These are phyloP conservation scores for Sprattus sprattus DNA, from an alignment of 2,113 vertebrate species.

Conservation along the genomic window DNA sequence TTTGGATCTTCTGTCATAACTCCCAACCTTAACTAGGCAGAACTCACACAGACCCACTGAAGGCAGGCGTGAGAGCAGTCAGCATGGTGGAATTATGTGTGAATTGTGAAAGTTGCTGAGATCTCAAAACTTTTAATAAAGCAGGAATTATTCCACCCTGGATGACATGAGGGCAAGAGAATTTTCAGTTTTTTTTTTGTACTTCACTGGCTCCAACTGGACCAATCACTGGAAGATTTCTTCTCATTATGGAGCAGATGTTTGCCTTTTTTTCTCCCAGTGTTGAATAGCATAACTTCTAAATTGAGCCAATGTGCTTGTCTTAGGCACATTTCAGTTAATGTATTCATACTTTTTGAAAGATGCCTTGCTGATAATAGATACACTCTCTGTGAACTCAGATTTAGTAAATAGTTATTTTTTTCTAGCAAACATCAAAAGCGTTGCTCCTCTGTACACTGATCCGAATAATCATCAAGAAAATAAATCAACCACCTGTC, in stretches of 20 bases:
- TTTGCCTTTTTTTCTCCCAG: background rate
- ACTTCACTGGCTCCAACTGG: background rate
- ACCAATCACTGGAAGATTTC: background rate
- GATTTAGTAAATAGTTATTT: background rate
- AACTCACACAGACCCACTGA: background rate
- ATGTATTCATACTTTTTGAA: constrained; percentile 2
- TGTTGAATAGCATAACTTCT: background rate
- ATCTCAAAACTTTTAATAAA: constrained; percentile 1
- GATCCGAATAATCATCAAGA: constrained; percentile 24
- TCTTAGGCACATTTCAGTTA: background rate
- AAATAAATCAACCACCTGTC: constrained; percentile 11
- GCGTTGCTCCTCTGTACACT: background rate
- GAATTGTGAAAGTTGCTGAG: background rate
- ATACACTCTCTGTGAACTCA: constrained; percentile 5
- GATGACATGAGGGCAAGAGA: background rate
- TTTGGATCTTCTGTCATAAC: background rate
- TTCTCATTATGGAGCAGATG: background rate
- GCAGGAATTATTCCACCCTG: background rate
- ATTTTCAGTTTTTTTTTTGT: background rate
- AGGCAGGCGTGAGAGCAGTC: background rate
- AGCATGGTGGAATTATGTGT: background rate
- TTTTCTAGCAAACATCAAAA: constrained; percentile 30
- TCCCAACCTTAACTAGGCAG: background rate
- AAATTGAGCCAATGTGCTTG: constrained; percentile 4
- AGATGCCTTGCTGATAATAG: background rate